Evolutionary conservation across 2,113 vertebrate species (phyloP).

Genomic region (Labrus mixtus): DNA sequence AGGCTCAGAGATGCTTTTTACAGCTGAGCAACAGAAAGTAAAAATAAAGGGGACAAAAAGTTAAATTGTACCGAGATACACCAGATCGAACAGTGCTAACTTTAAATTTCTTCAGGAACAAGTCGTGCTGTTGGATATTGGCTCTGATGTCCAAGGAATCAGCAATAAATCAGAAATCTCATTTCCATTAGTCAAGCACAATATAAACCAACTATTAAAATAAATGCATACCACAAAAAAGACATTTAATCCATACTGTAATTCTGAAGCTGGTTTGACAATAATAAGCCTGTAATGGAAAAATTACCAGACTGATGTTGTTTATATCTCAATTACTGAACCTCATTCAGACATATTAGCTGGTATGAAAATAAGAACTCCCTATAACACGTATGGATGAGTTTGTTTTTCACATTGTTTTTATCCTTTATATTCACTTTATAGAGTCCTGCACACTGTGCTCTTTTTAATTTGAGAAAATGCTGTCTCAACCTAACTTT

Average conservation of each 20-base stretch:
- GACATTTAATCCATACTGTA: background rate
- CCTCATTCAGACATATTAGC: background rate
- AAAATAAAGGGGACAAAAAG: too few species aligned
- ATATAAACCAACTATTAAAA: background rate
- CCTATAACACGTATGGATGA: too few species aligned
- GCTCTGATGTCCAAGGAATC: background rate
- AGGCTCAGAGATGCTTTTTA: conserved; percentile 18
- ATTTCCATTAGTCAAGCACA: background rate
- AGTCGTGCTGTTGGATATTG: background rate
- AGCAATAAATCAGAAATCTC: background rate
- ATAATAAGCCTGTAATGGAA: background rate
- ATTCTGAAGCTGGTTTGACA: background rate
- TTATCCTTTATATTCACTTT: too few species aligned
- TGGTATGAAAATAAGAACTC: background rate
- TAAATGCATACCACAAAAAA: background rate
- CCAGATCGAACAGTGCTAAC: background rate
- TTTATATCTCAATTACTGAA: background rate
- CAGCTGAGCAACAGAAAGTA: background rate
- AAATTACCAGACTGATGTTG: background rate
- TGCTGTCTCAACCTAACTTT: too few species aligned
- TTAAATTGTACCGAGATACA: background rate
- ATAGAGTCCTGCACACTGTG: too few species aligned
- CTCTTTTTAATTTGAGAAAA: too few species aligned
- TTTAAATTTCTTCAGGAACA: background rate
- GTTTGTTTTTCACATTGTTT: too few species aligned